These are phyloP conservation scores for Epinotia nisella DNA, from an alignment of 2,888 invertebrate genomes.

Conservation along the genomic window DNA sequence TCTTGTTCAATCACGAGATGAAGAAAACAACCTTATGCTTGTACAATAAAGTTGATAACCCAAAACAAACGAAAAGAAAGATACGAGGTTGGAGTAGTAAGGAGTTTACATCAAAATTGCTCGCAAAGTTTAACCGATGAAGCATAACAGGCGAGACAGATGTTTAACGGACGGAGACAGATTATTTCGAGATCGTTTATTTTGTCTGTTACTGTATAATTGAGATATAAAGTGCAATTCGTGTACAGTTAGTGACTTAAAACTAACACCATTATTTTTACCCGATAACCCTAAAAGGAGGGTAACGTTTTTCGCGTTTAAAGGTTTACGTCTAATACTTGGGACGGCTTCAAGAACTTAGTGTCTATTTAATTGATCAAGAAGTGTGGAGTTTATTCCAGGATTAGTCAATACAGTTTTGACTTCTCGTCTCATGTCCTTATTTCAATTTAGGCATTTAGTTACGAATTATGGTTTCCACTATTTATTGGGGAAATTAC, in stretches of 20 bases:
- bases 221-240: conserved; percentile 3
- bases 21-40: not conserved
- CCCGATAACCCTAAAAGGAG: too few species aligned
- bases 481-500: too few species aligned
- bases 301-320: too few species aligned
- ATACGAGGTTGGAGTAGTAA: not conserved
- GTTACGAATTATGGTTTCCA: too few species aligned
- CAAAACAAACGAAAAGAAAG: not conserved
- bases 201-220: not conserved
- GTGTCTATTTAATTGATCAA: too few species aligned
- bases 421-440: too few species aligned
- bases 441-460: too few species aligned
- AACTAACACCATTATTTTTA: too few species aligned
- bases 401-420: too few species aligned
- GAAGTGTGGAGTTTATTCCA: too few species aligned
- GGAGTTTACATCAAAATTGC: conserved; percentile 65
- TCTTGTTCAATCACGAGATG: not conserved
- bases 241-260: not conserved
- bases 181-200: conserved; percentile 25
- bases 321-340: too few species aligned
- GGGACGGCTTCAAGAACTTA: too few species aligned
- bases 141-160: conserved; percentile 27
- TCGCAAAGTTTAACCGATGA: conserved; percentile 44
- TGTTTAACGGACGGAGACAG: conserved; percentile 24
- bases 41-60: not conserved